These are phyloP conservation scores for Danio aesculapii DNA, from an alignment of 2,797 vertebrate species.

Conservation along the genomic window DNA sequence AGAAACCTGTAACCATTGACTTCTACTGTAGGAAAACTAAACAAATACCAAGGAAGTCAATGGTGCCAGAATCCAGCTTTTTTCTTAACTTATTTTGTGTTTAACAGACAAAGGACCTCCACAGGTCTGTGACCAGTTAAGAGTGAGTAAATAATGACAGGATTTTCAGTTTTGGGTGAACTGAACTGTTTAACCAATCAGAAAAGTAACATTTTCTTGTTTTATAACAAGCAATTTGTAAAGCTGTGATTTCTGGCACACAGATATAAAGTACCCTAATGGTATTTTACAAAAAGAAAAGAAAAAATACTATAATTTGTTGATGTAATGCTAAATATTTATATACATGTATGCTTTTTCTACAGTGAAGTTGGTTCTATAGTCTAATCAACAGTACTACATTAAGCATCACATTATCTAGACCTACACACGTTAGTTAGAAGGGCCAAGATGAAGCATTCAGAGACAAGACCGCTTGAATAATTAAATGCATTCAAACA, in stretches of 20 bases:
- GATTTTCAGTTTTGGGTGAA: no score
- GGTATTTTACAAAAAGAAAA: constrained; percentile 12
- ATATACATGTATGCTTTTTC: constrained; percentile 35
- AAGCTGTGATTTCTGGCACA: constrained; percentile 22
- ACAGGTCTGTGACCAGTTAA: no score
- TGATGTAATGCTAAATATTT: constrained; percentile 21
- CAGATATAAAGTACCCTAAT: constrained; percentile 20
- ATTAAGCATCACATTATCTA: constrained; percentile 54
- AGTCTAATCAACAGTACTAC: constrained; percentile 20
- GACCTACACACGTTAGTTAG: constrained; percentile 45
- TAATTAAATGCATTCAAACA: constrained; percentile 33
- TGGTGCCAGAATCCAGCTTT: no score
- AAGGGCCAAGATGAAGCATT: constrained; percentile 23
- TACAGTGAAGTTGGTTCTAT: constrained; percentile 35
- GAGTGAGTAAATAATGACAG: no score
- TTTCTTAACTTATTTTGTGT: no score
- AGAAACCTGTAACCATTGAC: no score
- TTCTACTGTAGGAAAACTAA: no score
- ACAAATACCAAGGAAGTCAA: no score
- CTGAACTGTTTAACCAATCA: constrained; percentile 17
- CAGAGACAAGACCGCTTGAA: constrained; percentile 35
- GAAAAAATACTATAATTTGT: background rate
- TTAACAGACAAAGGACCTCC: no score
- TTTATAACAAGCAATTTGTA: constrained; percentile 27
- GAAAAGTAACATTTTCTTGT: constrained; percentile 26